Base-by-base conservation (phyloP, 1,140 invertebrate species). In the Drosophila repleta region DNA sequence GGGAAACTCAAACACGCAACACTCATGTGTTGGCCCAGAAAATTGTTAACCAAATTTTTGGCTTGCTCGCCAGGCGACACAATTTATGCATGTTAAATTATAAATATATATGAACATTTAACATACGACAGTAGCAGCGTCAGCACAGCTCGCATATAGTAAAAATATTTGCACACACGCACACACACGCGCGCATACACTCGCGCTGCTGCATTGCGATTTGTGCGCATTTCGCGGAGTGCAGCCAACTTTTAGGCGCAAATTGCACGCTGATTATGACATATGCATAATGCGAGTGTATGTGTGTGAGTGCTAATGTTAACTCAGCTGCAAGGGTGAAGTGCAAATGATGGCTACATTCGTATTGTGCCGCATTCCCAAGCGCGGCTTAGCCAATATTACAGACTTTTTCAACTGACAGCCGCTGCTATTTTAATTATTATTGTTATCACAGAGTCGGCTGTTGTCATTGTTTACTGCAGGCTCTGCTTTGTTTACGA, bases 11-110 rank as follows among this genome's bases (percentile, higher is more conserved):
- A 89, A 89, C 78, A 85, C 53, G 68, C 78, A 68, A 75, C 78
- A 87, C 79, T 79, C 63, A 68, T 62, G 41, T 74, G 74, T 69
- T 76, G 58, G 74, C 83, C 68, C 49, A 67, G 66, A 71, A 85
- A 87, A 87, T 85, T 78, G 78, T 82, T 87, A 85, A 78, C 78
- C 64, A 81, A 82, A 78, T 68, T 87, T 81, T 63, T 73, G 73
- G 65, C 66, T 79, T 63, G 61, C 79, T 79, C 75, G 80, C 62
- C 72, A 84, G 56, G 65, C 77, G 74, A 58, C 67, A 65, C 68
- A 85, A 85, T 77, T 74, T 84, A 84, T 84, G 80, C 73, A 79
- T 76, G 78, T 62, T 76, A 85, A 76, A 84, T 84, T 67, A 79
- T 79, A 35, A 35, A 79, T 79, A 61, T 69, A 84, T 79, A 29